A percentile compares a stretch with the other conserved stretches of the same genome.
phyloP scores from a whole-genome alignment of 1,140 invertebrate genomes.

The Oreohelix idahoensis region DNA sequence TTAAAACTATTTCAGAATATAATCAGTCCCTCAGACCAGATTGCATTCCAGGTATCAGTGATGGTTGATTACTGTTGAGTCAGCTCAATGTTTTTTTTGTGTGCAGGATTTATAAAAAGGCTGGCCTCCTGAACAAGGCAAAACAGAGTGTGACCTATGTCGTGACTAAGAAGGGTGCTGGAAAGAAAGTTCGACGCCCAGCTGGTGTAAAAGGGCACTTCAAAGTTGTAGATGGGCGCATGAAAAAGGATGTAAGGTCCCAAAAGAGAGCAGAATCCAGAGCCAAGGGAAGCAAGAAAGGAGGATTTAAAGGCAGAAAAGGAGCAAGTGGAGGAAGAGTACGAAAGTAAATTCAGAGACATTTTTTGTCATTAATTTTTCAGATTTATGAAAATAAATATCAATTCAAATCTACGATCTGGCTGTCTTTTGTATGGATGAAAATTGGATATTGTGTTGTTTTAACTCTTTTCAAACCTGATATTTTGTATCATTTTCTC shows the following conservation, averaged over 20 bases:
- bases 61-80: too few relatives aligned
- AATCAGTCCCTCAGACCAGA: too few relatives aligned
- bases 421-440: too few relatives aligned
- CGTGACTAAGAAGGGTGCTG: constrained; percentile 87
- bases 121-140: constrained; percentile 83
- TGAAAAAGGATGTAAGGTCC: constrained; percentile 92
- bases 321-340: constrained; percentile 31
- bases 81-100: constrained; percentile 43
- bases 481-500: too few relatives aligned
- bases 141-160: constrained; percentile 92
- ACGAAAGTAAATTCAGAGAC: background rate
- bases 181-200: constrained; percentile 85
- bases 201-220: constrained; percentile 91
- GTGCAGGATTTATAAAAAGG: constrained; percentile 93
- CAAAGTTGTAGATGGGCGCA: constrained; percentile 93
- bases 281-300: constrained; percentile 1
- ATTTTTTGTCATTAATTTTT: too few relatives aligned
- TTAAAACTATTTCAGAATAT: too few relatives aligned
- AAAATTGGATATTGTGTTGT: too few relatives aligned
- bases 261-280: constrained; percentile 45
- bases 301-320: constrained; percentile 22
- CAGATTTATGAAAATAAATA: too few relatives aligned
- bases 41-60: too few relatives aligned
- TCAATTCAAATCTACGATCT: too few relatives aligned
- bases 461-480: too few relatives aligned